phyloP scores from a whole-genome alignment of 2,888 invertebrate genomes.

The Amphipyra tragopoginis region DNA sequence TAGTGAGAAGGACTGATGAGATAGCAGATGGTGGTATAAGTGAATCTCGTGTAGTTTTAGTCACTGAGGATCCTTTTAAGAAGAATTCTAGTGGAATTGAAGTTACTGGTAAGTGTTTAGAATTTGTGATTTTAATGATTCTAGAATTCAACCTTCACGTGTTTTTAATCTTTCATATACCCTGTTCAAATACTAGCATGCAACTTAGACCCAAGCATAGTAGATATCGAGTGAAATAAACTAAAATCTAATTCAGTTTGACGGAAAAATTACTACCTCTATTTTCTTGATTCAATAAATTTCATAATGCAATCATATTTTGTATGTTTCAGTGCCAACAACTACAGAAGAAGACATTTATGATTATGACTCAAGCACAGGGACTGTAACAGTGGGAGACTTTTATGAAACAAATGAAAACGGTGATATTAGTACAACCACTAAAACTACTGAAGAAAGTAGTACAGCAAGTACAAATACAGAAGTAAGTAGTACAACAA shows the following conservation, averaged over 20 bases:
- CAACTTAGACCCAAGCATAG: too few relatives aligned
- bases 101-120: conserved; percentile 31
- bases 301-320: neutral
- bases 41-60: conserved; percentile 31
- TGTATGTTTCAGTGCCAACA: conserved; percentile 36
- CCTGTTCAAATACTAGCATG: too few relatives aligned
- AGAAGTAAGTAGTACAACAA: neutral
- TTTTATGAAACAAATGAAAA: conserved; percentile 15
- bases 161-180: too few relatives aligned
- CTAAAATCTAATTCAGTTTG: too few relatives aligned
- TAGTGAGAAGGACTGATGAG: conserved; percentile 15
- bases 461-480: conserved; percentile 7
- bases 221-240: too few relatives aligned
- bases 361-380: conserved; percentile 33
- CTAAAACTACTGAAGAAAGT: conserved; percentile 5
- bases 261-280: too few relatives aligned
- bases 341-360: conserved; percentile 39
- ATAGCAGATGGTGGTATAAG: neutral
- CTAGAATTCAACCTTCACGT: too few relatives aligned
- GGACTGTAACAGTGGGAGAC: conserved; percentile 1
- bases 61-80: conserved; percentile 53
- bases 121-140: too few relatives aligned
- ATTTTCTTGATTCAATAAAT: too few relatives aligned
- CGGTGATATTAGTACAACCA: conserved; percentile 13
- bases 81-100: conserved; percentile 10